These are phyloP conservation scores for Phalacrocorax brasilianus DNA, from an alignment of 2,113 vertebrate genomes.

Conservation along the genomic window DNA sequence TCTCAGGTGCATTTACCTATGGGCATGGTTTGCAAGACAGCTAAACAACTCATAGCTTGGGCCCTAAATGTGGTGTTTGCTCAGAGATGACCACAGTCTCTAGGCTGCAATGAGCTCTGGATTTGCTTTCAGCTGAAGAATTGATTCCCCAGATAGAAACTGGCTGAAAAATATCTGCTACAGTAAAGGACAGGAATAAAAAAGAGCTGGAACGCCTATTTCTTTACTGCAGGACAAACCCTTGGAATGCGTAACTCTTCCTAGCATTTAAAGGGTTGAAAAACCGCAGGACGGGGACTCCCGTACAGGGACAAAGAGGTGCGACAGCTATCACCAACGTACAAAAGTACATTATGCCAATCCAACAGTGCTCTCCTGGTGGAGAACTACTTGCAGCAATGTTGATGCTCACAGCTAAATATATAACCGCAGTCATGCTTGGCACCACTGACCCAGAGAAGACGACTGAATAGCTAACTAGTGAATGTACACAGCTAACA, in stretches of 20 bases:
- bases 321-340: not conserved
- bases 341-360: not conserved
- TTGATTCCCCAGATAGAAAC: not conserved
- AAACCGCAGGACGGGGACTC: not conserved
- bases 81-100: not conserved
- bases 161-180: not conserved
- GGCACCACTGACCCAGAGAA: constrained; percentile 42
- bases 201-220: not conserved
- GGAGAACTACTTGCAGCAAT: not conserved
- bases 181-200: not conserved
- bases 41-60: not conserved
- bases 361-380: not conserved
- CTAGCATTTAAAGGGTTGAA: not conserved
- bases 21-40: not conserved
- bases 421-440: constrained; percentile 19
- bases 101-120: not conserved
- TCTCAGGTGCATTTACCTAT: not conserved
- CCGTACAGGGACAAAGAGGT: not conserved
- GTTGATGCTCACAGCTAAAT: constrained; percentile 35
- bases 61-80: not conserved
- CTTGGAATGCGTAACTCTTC: not conserved
- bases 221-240: not conserved
- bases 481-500: constrained; percentile 13
- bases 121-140: not conserved
- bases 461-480: constrained; percentile 43